phyloP scores from a whole-genome alignment of 2,888 invertebrate genomes.

The Atherix ibis region DNA sequence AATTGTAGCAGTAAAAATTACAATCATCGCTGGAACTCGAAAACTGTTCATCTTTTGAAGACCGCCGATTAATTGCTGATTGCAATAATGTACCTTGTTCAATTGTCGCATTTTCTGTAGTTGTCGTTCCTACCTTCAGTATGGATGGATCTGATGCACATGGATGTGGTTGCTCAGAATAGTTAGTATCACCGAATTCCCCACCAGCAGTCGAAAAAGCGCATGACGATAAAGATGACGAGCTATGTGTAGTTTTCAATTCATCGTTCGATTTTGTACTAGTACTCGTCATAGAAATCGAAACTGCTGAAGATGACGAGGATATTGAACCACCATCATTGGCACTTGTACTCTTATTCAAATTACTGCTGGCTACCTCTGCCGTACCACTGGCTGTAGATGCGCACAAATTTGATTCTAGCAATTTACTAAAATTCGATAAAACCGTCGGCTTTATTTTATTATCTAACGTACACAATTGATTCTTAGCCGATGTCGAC shows the following conservation, averaged over 20 bases:
- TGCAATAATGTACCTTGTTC: conserved; percentile 10
- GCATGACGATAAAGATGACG: too few relatives aligned
- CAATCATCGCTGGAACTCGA: conserved; percentile 73
- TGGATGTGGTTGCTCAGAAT: too few relatives aligned
- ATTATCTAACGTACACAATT: too few relatives aligned
- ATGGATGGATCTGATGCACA: conserved; percentile 3
- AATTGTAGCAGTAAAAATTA: conserved; percentile 43
- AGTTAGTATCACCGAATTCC: too few relatives aligned
- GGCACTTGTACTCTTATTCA: conserved; percentile 8
- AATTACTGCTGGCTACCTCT: too few relatives aligned
- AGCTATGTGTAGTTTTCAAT: conserved; percentile 2
- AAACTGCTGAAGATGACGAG: conserved; percentile 4
- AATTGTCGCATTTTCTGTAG: conserved; percentile 13
- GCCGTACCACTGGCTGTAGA: too few relatives aligned
- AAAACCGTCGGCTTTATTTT: too few relatives aligned
- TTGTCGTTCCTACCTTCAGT: conserved; percentile 4
- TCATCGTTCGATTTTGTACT: conserved; percentile 1
- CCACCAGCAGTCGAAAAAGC: too few relatives aligned
- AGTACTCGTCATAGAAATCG: too few relatives aligned
- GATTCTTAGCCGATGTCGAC: too few relatives aligned
- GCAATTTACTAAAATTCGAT: too few relatives aligned
- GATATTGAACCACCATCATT: conserved; percentile 10
- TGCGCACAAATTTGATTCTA: too few relatives aligned
- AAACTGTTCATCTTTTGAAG: conserved; percentile 65
- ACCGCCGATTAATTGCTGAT: conserved; percentile 32